These are phyloP conservation scores for Peromyscus aztecus DNA, from an alignment of 2,797 vertebrate species.

Conservation along the genomic window DNA sequence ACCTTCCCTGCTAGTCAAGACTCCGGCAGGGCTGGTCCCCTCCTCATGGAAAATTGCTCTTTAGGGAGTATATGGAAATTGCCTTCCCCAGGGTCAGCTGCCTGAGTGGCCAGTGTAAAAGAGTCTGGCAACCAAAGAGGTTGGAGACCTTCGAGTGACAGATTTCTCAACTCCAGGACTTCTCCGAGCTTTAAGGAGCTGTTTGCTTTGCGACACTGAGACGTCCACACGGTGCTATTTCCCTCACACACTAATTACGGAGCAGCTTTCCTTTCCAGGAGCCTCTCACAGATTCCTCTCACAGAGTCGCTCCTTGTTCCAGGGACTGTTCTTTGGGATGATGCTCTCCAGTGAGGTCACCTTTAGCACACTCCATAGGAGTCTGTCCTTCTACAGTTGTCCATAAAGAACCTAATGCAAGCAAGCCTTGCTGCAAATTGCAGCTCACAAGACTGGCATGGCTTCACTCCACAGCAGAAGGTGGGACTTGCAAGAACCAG, in stretches of 20 bases:
- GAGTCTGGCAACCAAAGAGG: neutral
- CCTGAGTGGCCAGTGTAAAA: neutral
- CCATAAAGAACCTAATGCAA: neutral
- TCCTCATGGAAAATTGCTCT: neutral
- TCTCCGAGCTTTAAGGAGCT: neutral
- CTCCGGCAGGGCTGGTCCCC: neutral
- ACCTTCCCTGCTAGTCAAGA: neutral
- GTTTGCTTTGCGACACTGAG: neutral
- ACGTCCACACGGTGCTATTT: neutral
- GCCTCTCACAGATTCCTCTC: no score
- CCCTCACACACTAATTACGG: no score
- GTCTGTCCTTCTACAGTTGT: neutral
- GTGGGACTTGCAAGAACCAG: neutral
- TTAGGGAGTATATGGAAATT: neutral
- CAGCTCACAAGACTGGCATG: neutral
- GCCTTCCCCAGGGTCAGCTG: neutral
- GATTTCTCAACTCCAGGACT: neutral
- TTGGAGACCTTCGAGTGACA: neutral
- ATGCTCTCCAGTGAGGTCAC: neutral
- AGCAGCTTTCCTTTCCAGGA: neutral
- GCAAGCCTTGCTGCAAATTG: neutral
- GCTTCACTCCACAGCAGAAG: neutral
- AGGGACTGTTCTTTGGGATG: neutral
- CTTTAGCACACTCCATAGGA: neutral
- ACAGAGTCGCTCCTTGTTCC: neutral